Conservation (phyloP, 2,797 vertebrate genomes). For the Pseudochirops cupreus region DNA sequence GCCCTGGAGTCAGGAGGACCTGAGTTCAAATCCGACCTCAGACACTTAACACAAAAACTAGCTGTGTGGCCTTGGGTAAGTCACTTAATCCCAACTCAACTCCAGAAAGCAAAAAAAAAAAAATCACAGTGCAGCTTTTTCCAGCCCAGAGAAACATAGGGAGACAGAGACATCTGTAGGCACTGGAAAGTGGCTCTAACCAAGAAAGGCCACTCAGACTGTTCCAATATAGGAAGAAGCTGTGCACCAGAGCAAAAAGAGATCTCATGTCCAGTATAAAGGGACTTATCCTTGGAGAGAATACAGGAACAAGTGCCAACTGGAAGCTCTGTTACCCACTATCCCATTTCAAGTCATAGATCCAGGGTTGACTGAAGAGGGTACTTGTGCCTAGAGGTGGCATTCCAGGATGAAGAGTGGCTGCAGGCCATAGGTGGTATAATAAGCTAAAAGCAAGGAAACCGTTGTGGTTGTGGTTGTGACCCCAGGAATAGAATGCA, state of each 20-base stretch:
- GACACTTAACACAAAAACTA: no score
- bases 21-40: no score
- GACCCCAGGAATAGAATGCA: background rate
- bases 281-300: background rate
- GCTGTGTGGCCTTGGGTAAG: no score
- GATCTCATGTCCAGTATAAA: background rate
- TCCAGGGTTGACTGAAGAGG: background rate
- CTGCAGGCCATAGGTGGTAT: background rate
- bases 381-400: background rate
- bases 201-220: background rate
- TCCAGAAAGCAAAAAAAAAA: background rate
- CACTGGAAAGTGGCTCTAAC: background rate
- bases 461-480: background rate
- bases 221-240: background rate
- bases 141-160: background rate
- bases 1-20: no score
- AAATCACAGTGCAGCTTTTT: background rate
- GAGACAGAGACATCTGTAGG: background rate
- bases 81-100: no score
- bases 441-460: background rate
- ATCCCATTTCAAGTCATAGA: background rate
- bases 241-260: background rate
- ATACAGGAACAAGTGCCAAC: background rate
- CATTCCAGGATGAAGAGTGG: background rate
- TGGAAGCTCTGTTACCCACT: background rate